Evolutionary conservation across 2,113 vertebrate species (phyloP), one percentile per base, ranked within the genome.

Genomic region (Oncorhynchus mykiss): DNA sequence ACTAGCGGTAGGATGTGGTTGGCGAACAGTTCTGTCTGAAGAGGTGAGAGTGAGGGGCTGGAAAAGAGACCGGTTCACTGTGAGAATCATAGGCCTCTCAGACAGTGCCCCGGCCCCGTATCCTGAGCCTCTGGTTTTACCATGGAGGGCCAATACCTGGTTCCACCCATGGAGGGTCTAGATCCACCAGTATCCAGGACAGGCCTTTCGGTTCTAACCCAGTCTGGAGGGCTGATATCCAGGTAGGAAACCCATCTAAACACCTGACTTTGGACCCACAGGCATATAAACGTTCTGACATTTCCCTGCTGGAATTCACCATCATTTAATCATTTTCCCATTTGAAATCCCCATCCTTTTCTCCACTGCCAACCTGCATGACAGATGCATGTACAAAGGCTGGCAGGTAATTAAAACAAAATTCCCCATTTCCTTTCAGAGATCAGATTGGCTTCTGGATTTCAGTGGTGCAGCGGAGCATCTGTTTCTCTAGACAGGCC

Each of bases 41-140:
- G 95, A 83, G 51, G 16, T 54, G 51, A 87, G 92, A 90, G 69
- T 90, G 94, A 97, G 95, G 91, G 94, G 94, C 96, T 95, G 95
- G 94, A 97, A 97, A 97, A 97, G 96, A 97, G 96, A 97, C 96
- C 96, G 96, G 96, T 97, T 97, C 96, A 97, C 96, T 97, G 96
- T 97, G 96, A 97, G 96, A 97, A 95, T 95, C 91, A 83, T 94
- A 95, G 90, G 91, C 94, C 95, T 96, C 96, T 96, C 96, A 95
- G 93, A 95, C 96, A 97, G 96, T 94, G 95, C 93, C 94, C 95
- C 95, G 96, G 95, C 94, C 96, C 95, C 96, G 94, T 70, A 9
- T 72, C 68, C 22, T 16, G 12, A 29, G 25, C 66, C 67, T 45
- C 67, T 34, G 18, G 67, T 16, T 29, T 12, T 27, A 66, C 29